Base-by-base conservation (phyloP, 2,797 vertebrate species). In the Spondyliosoma cantharus region DNA sequence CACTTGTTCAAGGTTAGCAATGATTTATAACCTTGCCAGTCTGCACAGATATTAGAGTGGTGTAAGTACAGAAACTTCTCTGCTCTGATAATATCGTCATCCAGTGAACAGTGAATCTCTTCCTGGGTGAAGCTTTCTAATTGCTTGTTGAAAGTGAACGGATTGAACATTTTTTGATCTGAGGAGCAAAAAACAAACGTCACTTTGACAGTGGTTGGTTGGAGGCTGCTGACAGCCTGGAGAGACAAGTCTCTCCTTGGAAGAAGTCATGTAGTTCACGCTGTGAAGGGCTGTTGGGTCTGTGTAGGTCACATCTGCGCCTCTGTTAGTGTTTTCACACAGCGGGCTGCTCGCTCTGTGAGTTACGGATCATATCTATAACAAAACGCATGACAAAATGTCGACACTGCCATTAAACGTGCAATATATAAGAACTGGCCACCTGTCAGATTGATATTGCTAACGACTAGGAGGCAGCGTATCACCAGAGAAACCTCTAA, bases 61-160 rank as follows among this genome's bases (percentile, higher is more conserved):
- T 29, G 3, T 4, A 29, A 29, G 29, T 29, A 29, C 29, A 29
- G 29, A 4, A 5, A 29, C 25, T 59, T 37, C 20, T 60, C 5
- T 61, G 17, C 11, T 43, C 16, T 45, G 14, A 7, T 46, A 19
- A 12, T 0, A 17, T 66, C n/a, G 6, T 45, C 37, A 54, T 27
- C 46, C 9, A 48, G 57, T 8, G 16, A 20, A 24, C 60, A 37
- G 45, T 49, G 16, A 75, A 74, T 43, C 29, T 15, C 32, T 32
- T 56, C 17, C 60, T 32, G 27, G 17, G 16, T 16, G 45, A 14
- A 56, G 25, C 45, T n/a, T 11, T 62, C 3, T 16, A 69, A 69
- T 58, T 65, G 53, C 62, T 56, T 73, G 56, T 79, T 17, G 0
- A 25, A 32, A 49, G 22, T 45, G 32, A 71, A 58, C 53, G 59